Percentiles rank a stretch among this genome's conserved stretches.
These are phyloP conservation scores for Psittacula derbiana DNA, from an alignment of 2,797 vertebrate species.

Conservation along the genomic window DNA sequence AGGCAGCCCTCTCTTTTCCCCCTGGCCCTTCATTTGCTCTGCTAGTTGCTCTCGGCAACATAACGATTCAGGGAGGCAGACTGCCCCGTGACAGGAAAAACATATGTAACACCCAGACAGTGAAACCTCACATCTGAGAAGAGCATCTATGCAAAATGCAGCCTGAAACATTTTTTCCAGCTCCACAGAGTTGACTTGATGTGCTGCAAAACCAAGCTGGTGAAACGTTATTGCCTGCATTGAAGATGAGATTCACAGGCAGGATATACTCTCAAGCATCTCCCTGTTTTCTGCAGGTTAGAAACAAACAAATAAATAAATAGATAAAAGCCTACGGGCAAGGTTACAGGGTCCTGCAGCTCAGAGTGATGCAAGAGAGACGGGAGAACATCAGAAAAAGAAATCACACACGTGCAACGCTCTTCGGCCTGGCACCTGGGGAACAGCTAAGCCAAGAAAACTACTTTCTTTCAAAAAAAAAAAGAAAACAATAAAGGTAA, in stretches of 20 bases:
- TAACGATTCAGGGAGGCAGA: background rate
- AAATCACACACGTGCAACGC: fast-evolving
- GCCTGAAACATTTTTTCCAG: background rate
- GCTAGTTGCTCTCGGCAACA: background rate
- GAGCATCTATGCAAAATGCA: background rate
- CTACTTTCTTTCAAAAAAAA: background rate
- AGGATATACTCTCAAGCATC: background rate
- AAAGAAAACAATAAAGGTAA: background rate
- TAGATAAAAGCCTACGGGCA: background rate
- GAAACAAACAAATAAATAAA: too few relatives aligned
- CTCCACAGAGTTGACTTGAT: background rate
- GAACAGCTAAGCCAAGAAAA: background rate
- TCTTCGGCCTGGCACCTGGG: background rate
- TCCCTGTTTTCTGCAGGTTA: background rate
- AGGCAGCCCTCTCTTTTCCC: background rate
- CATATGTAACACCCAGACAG: background rate
- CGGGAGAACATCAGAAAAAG: background rate
- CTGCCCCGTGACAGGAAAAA: conserved; percentile 29
- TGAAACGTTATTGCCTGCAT: fast-evolving
- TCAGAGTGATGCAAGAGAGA: background rate
- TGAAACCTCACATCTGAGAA: conserved; percentile 13
- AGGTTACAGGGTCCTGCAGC: background rate
- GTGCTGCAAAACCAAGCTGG: background rate
- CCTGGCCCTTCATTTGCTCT: background rate
- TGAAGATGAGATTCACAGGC: background rate